Percentiles rank a stretch among this genome's conserved stretches.
Conservation (phyloP, 2,797 vertebrate genomes). For the Alauda arvensis region DNA sequence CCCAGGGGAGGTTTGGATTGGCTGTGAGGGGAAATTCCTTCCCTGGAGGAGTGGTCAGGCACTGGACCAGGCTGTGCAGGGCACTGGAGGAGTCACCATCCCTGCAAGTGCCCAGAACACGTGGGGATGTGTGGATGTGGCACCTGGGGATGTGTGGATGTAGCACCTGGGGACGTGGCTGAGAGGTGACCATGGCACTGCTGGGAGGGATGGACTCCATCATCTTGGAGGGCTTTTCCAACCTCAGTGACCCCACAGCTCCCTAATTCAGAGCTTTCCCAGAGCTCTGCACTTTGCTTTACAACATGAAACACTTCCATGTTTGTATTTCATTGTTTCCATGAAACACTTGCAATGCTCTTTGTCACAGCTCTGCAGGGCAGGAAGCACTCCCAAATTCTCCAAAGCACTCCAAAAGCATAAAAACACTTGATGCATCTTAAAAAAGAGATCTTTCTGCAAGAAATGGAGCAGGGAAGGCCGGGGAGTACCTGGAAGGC, state of each 20-base stretch:
- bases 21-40: not conserved
- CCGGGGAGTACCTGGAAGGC: conserved; percentile 76
- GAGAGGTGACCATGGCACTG: not conserved
- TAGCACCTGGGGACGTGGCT: not conserved
- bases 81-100: not conserved
- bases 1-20: not conserved
- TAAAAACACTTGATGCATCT: not conserved
- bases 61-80: not conserved
- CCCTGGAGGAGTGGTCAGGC: not conserved
- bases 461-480: not conserved
- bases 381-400: not conserved
- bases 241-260: not conserved
- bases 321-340: no score
- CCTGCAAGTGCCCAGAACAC: not conserved
- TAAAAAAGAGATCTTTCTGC: not conserved
- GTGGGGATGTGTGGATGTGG: not conserved
- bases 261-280: not conserved
- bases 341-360: not conserved
- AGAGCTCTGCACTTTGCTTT: not conserved
- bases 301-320: not conserved
- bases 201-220: not conserved
- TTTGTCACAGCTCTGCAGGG: not conserved
- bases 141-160: not conserved
- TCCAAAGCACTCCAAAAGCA: not conserved
- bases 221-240: not conserved